Evolutionary conservation across 1,140 invertebrate species (phyloP), one percentile per base, ranked within the genome.

Genomic region (Drosophila punjabiensis): DNA sequence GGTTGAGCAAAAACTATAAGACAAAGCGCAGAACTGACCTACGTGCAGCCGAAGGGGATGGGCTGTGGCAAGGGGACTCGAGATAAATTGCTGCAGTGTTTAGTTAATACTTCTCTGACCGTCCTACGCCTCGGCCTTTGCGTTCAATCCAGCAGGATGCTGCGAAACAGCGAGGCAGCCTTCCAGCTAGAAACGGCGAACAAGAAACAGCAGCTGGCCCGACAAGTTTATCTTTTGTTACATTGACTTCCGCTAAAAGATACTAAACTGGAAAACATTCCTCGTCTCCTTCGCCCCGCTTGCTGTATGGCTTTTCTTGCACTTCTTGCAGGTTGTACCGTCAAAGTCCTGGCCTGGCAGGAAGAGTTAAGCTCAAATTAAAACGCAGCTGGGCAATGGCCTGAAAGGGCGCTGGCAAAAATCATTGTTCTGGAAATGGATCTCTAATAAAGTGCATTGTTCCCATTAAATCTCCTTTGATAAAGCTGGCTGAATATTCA

Each of bases 141-240:
- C 76, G 67, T 87, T 76, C 79, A 77, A 87, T 84, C 58, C 71
- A 32, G 20, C 55, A 62, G 71, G 47, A 74, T 62, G n/a, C 45
- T 28, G 28, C 16, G 10, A 47, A 61, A 43, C 53, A 37, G 70
- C 35, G 53, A 47, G 5, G 59, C 58, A 70, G 45, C 43, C 70
- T 59, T 48, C 37, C 63, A 70, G 60, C 80, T 50, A 82, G 50
- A 37, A 53, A 71, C 64, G 30, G 59, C 48, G 55, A 50, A 60
- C 52, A 58, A 76, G 47, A 37, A 83, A 59, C 64, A 73, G 78
- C 85, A 89, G 82, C 78, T 89, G 86, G 86, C 82, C 70, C 70
- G 86, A 89, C 85, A 89, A 89, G 82, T 89, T 90, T 90, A 89
- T 90, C 86, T 90, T 89, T 89, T 89, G 82, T 89, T 81, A 85